Evolutionary conservation across 2,888 invertebrate genomes (phyloP).

Genomic region (Taphrorychus bicolor): DNA sequence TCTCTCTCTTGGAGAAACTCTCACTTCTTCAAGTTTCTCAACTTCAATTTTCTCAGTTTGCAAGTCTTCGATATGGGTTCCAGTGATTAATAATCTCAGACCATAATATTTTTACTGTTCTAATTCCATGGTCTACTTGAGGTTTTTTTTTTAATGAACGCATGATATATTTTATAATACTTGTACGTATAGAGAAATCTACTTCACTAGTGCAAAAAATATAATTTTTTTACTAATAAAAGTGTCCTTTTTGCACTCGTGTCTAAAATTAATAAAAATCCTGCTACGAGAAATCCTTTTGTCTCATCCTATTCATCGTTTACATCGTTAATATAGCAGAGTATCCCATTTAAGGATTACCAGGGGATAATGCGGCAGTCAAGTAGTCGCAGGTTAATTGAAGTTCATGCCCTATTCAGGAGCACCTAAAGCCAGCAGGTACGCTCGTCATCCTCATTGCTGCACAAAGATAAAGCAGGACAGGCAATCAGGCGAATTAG

Average conservation of each 20-base stretch:
- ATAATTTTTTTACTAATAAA: too few species aligned
- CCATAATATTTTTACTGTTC: too few species aligned
- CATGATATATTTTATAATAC: too few species aligned
- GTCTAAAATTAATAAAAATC: neutral
- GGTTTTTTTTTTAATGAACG: too few species aligned
- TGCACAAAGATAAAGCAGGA: constrained; percentile 54
- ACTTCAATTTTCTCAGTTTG: too few species aligned
- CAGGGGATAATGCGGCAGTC: constrained; percentile 36
- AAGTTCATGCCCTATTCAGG: constrained; percentile 38
- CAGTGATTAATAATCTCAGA: too few species aligned
- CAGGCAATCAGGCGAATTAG: constrained; percentile 59
- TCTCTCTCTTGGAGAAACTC: too few species aligned
- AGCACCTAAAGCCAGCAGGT: constrained; percentile 34
- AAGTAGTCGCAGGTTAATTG: constrained; percentile 42
- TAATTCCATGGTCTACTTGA: too few species aligned
- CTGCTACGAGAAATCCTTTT: neutral
- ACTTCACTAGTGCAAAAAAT: too few species aligned
- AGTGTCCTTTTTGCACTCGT: neutral
- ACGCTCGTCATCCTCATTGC: constrained; percentile 36
- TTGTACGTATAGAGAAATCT: too few species aligned
- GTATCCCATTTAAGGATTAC: constrained; percentile 31
- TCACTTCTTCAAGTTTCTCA: too few species aligned
- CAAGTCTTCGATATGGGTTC: too few species aligned
- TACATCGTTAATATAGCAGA: constrained; percentile 25
- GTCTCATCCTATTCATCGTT: constrained; percentile 14